A percentile compares a stretch with the other conserved stretches of the same genome.
Evolutionary conservation across 2,113 vertebrate genomes (phyloP).

Genomic region (Anser cygnoides): DNA sequence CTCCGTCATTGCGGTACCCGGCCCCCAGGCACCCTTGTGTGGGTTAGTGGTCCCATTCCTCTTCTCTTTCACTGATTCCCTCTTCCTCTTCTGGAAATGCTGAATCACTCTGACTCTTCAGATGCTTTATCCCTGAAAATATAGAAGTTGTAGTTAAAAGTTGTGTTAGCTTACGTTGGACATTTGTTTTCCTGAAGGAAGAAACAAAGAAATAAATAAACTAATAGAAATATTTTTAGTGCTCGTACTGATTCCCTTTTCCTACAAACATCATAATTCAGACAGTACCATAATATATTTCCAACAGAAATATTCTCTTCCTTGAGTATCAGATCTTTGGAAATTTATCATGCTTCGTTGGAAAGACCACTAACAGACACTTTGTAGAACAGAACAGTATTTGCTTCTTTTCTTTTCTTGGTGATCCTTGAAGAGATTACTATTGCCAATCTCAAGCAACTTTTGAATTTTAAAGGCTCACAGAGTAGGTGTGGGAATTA

Average conservation of each 20-base stretch:
- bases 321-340: neutral
- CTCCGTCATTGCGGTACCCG: neutral
- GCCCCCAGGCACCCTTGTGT: neutral
- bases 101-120: constrained; percentile 78
- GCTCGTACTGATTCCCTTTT: neutral
- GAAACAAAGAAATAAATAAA: neutral
- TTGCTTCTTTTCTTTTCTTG: constrained; percentile 23
- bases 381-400: neutral
- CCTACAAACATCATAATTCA: neutral
- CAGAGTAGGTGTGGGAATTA: neutral
- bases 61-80: constrained; percentile 71
- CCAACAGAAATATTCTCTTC: neutral
- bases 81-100: constrained; percentile 83
- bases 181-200: neutral
- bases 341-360: constrained; percentile 18
- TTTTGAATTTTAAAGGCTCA: neutral
- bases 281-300: neutral
- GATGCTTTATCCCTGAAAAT: constrained; percentile 83
- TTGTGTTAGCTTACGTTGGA: neutral
- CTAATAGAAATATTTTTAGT: neutral
- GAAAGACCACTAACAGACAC: neutral
- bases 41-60: constrained; percentile 75
- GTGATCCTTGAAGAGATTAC: neutral
- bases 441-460: neutral
- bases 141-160: constrained; percentile 54